phyloP scores from a whole-genome alignment of 2,113 vertebrate genomes.

The Platichthys stellatus region DNA sequence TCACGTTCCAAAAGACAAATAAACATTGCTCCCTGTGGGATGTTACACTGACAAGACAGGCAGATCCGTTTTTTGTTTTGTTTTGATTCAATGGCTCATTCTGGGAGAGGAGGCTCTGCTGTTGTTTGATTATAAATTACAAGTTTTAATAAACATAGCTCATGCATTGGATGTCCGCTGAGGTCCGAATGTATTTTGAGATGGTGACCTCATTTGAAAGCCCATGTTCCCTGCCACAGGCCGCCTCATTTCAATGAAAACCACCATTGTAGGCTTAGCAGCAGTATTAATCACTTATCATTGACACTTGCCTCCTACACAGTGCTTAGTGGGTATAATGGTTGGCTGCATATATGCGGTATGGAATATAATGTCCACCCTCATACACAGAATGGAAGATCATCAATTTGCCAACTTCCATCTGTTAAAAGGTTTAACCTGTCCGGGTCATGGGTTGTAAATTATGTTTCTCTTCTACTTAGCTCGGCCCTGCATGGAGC shows the following conservation, averaged over 20 bases:
- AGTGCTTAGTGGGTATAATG: constrained; percentile 43
- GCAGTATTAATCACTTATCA: constrained; percentile 61
- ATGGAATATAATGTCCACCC: constrained; percentile 4
- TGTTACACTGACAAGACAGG: constrained; percentile 40
- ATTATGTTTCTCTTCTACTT: constrained; percentile 59
- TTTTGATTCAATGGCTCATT: constrained; percentile 6
- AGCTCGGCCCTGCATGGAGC: constrained; percentile 27
- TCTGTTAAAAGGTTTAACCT: constrained; percentile 65
- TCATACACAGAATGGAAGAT: constrained; percentile 12
- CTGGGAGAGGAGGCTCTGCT: constrained; percentile 21
- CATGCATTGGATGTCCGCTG: constrained; percentile 13
- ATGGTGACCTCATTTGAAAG: constrained; percentile 59
- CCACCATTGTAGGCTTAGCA: constrained; percentile 50
- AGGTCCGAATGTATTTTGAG: constrained; percentile 46
- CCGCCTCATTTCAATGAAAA: constrained; percentile 44
- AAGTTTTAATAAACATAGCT: constrained; percentile 44
- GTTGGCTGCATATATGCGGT: constrained; percentile 21
- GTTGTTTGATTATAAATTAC: constrained; percentile 26
- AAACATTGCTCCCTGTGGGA: constrained; percentile 56
- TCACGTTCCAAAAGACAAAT: constrained; percentile 62
- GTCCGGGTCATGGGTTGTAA: constrained; percentile 46
- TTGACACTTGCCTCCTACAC: constrained; percentile 62
- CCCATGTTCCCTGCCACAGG: constrained; percentile 32
- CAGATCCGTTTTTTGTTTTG: neutral
- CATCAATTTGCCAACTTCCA: constrained; percentile 46